Conservation (phyloP, 2,797 vertebrate species). For the Alosa sapidissima region DNA sequence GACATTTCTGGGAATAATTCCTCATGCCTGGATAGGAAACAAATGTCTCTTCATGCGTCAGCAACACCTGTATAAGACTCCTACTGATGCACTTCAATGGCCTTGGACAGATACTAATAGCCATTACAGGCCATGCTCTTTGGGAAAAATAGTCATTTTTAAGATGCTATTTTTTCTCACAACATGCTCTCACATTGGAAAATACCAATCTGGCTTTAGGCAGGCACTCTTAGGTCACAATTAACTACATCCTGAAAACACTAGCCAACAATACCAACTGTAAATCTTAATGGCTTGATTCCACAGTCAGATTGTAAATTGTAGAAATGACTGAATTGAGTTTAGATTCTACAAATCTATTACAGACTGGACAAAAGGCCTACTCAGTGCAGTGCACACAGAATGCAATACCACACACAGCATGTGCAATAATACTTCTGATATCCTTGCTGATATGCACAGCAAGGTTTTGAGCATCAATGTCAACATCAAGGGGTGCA, state of each 20-base stretch:
- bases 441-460: conserved; percentile 39
- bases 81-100: conserved; percentile 27
- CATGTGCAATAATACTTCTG: not conserved
- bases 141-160: not conserved
- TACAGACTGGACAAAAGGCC: not conserved
- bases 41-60: conserved; percentile 39
- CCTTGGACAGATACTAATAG: conserved; percentile 4
- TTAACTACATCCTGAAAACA: conserved; percentile 22
- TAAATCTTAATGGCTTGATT: not conserved
- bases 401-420: conserved; percentile 42
- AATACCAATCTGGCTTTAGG: conserved; percentile 1
- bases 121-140: not conserved
- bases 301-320: not conserved
- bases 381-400: no score
- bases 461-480: conserved; percentile 63
- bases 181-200: not conserved
- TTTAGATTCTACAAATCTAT: not conserved
- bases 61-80: conserved; percentile 41
- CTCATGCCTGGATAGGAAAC: conserved; percentile 39
- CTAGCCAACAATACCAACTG: conserved; percentile 21
- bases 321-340: conserved; percentile 16
- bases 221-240: not conserved
- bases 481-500: conserved; percentile 64
- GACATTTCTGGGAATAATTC: conserved; percentile 49
- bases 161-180: not conserved